A percentile compares a stretch with the other conserved stretches of the same genome.
phyloP scores from a whole-genome alignment of 2,888 invertebrate genomes.

The Cryptocheilus praepositus region DNA sequence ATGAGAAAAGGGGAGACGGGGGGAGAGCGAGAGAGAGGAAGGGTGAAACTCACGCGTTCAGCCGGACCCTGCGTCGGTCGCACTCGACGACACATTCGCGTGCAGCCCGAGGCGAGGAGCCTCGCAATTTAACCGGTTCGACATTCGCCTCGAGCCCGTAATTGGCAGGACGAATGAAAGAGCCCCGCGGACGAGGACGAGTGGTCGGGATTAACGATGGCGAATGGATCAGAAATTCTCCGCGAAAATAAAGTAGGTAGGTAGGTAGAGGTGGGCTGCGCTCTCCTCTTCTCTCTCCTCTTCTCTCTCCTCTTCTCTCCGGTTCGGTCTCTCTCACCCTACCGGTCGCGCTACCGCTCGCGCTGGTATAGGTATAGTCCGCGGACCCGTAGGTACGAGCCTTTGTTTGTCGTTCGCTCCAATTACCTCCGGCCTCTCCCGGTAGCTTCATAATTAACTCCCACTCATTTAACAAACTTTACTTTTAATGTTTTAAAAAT shows the following conservation, averaged over 20 bases:
- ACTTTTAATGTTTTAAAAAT: constrained; percentile 75
- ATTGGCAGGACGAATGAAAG: constrained; percentile 70
- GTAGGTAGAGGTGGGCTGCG: constrained; percentile 39
- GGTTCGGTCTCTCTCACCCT: not conserved
- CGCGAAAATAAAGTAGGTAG: constrained; percentile 67
- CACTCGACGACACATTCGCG: constrained; percentile 55
- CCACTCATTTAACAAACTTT: constrained; percentile 75
- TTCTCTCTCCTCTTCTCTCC: not conserved
- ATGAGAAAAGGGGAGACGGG: not conserved
- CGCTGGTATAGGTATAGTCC: constrained; percentile 54
- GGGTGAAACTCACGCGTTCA: constrained; percentile 4
- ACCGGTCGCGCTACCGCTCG: constrained; percentile 19
- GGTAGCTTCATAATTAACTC: constrained; percentile 75
- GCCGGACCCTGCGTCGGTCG: constrained; percentile 34
- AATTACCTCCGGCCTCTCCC: constrained; percentile 72
- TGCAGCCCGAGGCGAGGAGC: constrained; percentile 58
- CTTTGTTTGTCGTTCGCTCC: constrained; percentile 75
- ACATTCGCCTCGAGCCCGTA: constrained; percentile 62
- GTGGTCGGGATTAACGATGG: constrained; percentile 65
- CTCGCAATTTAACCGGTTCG: constrained; percentile 61
- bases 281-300: too few relatives aligned
- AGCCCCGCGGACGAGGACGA: constrained; percentile 61
- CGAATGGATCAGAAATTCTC: constrained; percentile 69
- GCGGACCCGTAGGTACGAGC: constrained; percentile 56
- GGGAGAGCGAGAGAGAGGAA: constrained; percentile 4